A percentile compares a stretch with the other conserved stretches of the same genome.
Conservation (phyloP, 2,888 invertebrate genomes). For the Bimastos eiseni region DNA sequence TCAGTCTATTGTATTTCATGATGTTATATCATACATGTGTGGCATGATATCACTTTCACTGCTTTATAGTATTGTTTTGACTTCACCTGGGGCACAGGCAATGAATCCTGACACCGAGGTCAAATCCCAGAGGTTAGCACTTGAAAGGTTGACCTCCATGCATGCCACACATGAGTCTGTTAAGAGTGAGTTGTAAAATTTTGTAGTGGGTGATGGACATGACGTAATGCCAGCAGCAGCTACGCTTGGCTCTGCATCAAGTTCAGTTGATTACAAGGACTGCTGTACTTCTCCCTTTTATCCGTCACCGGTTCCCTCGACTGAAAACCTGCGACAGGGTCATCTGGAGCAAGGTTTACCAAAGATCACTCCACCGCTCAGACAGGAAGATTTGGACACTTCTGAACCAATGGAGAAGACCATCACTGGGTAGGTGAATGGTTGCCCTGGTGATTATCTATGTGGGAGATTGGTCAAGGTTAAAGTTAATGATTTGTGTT, state of each 20-base stretch:
- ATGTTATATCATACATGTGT: too few relatives aligned
- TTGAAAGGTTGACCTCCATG: not conserved
- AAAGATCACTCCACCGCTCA: not conserved
- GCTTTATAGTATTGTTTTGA: not conserved
- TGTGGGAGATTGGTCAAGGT: not conserved
- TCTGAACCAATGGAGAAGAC: not conserved
- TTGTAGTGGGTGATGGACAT: constrained; percentile 10
- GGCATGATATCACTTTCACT: not conserved
- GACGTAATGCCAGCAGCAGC: not conserved
- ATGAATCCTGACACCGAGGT: not conserved
- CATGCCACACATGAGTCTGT: not conserved
- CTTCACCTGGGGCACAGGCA: not conserved
- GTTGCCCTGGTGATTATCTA: not conserved
- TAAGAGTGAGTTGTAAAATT: not conserved
- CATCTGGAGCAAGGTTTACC: not conserved
- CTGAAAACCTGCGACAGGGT: not conserved
- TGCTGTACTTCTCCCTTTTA: not conserved
- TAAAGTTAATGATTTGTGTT: not conserved
- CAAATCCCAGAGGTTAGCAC: not conserved
- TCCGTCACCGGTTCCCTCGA: not conserved
- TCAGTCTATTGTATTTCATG: too few relatives aligned
- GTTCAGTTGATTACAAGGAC: constrained; percentile 9
- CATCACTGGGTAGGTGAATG: too few relatives aligned
- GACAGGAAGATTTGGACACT: not conserved
- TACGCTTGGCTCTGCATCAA: not conserved